A percentile compares a stretch with the other conserved stretches of the same genome.
These are phyloP conservation scores for Brachionus manjavacas DNA, from an alignment of 1,140 invertebrate species.

Conservation along the genomic window DNA sequence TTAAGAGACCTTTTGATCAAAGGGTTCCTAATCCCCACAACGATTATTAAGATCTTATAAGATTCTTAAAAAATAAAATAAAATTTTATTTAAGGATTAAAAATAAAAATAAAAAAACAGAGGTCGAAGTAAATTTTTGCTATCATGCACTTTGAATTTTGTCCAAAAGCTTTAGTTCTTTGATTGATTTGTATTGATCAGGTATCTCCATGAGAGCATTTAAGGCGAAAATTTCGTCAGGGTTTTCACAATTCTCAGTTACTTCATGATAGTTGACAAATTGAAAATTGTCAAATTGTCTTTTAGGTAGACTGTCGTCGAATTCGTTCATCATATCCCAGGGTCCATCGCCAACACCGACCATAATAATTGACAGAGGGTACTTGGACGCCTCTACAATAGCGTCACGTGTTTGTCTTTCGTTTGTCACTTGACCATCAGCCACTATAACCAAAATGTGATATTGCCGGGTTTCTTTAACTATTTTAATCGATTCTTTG, in stretches of 20 bases:
- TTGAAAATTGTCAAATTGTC: conserved; percentile 63
- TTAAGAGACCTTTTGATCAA: neutral
- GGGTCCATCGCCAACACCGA: conserved; percentile 63
- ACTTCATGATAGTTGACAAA: conserved; percentile 61
- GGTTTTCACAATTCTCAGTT: conserved; percentile 56
- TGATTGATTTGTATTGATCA: conserved; percentile 61
- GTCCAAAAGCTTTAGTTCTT: conserved; percentile 49
- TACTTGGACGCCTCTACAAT: conserved; percentile 61
- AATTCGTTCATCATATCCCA: conserved; percentile 62
- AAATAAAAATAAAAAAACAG: neutral
- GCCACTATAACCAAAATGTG: conserved; percentile 61
- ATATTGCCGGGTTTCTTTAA: conserved; percentile 54
- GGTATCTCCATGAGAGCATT: conserved; percentile 62
- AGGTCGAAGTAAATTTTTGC: neutral
- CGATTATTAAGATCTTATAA: neutral
- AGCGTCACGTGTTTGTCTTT: conserved; percentile 56
- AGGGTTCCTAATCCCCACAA: neutral
- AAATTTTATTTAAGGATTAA: neutral
- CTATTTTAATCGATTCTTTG: conserved; percentile 58
- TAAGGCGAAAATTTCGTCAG: conserved; percentile 58
- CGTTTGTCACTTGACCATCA: conserved; percentile 61
- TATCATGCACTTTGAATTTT: neutral
- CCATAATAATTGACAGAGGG: conserved; percentile 62
- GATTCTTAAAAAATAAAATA: neutral
- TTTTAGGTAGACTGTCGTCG: conserved; percentile 59